Evolutionary conservation across 2,888 invertebrate species (phyloP).

Genomic region (Leptinotarsa haldemani): DNA sequence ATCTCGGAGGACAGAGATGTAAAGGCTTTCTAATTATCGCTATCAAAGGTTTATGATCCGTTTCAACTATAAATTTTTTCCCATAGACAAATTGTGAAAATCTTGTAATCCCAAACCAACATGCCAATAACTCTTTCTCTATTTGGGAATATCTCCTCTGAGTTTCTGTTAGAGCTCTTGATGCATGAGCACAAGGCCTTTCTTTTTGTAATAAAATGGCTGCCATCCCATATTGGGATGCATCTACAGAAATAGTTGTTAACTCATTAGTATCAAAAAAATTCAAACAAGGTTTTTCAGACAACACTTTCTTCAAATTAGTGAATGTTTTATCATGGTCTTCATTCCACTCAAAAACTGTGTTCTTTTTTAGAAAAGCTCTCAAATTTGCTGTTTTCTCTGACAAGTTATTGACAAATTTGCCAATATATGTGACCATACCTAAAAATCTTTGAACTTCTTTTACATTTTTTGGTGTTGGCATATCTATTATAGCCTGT

Average conservation of each 20-base stretch:
- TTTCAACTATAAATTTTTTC: too few relatives aligned
- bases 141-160: background rate
- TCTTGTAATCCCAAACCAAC: too few relatives aligned
- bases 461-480: constrained; percentile 10
- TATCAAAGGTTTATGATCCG: too few relatives aligned
- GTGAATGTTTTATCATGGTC: too few relatives aligned
- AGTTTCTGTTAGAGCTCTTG: background rate
- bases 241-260: background rate
- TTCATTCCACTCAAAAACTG: background rate
- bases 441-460: background rate
- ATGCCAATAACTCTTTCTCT: too few relatives aligned
- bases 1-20: too few relatives aligned
- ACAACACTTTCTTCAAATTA: too few relatives aligned
- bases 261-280: background rate
- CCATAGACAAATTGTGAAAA: too few relatives aligned
- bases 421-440: constrained; percentile 10
- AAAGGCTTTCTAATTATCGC: too few relatives aligned
- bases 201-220: too few relatives aligned
- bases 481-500: constrained; percentile 5
- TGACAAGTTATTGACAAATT: background rate
- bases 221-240: too few relatives aligned
- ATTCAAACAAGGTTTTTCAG: background rate
- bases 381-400: background rate
- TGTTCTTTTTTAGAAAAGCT: background rate
- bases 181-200: too few relatives aligned